Base-by-base conservation (phyloP, 1,140 invertebrate genomes). In the Drosophila baimaii region DNA sequence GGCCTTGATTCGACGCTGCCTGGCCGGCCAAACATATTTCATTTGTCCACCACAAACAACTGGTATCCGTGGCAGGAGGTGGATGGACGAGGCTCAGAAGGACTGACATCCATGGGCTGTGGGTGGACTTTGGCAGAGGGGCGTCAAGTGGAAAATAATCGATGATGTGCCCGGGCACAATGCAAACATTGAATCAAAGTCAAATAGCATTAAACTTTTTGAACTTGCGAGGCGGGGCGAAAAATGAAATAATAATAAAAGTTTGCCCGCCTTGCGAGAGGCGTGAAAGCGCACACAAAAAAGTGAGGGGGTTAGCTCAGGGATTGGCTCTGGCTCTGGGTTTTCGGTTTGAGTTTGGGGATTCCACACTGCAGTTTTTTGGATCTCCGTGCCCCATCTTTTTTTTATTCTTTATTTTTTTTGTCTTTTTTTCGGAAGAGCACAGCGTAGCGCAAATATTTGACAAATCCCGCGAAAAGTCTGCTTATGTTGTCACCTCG, bases 121-220 rank as follows among this genome's bases (percentile, higher is more conserved):
- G 61, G 61, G 37, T 29, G 19, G 64, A 63, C 54, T 73, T 70
- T 44, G 21, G 51, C n/a, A n/a, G 49, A 41, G 59, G 72, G 72
- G 57, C 70, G 49, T 65, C 46, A 68, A 58, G 37, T 54, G 69
- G 74, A 72, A 88, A 82, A 79, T 86, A 86, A 86, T 86, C 83
- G 83, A 86, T 77, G 74, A 70, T 77, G 64, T 77, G 75, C 64
- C 64, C 51, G 56, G 73, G 55, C 63, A 70, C 74, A 77, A 77
- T 88, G 83, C 83, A 86, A 86, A 86, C 86, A 86, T 88, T 86
- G 83, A 86, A 88, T 86, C 83, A 86, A 86, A 86, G 84, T 86
- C 83, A 86, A 86, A 86, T 78, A 83, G 82, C 82, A 86, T 86
- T 86, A 86, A 86, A 86, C 83, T 82, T 86, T 81, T 81, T 81